Base-by-base conservation (phyloP, 2,797 vertebrate species). In the Acrossocheilus wenchowensis region DNA sequence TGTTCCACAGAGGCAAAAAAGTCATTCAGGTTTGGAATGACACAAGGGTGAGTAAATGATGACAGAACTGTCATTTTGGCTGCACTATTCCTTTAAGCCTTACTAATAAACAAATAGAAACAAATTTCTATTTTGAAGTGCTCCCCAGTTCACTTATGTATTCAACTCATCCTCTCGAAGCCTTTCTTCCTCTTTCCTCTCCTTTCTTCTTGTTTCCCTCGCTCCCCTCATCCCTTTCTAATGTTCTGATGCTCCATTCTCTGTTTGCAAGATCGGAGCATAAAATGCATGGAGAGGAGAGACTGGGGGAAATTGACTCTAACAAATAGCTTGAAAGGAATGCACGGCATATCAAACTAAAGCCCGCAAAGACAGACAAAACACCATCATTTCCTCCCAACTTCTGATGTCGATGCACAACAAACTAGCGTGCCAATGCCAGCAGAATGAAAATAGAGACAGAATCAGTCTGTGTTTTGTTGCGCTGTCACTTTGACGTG, bases 251-350 rank as follows among this genome's bases (percentile, higher is more conserved):
- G 71, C 89, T 86, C 89, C 86, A 92, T 91, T 92, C 93, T 90
- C 91, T 91, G 92, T 93, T 92, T 89, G 92, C 86, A 60, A 92
- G 87, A 92, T 94, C 93, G 94, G 93, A 94, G 93, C 92, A 93
- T 93, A 93, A 95, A 95, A 94, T 91, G 92, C 94, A 94, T 92
- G 94, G 93, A 92, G 93, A 92, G 93, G 93, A 93, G 93, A 95
- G 92, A 91, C 92, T 91, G 92, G 91, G 74, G 93, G 94, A 95
- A 95, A 95, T 94, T 93, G 94, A 95, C 93, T 95, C 93, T 91
- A 94, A 95, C 94, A 96, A 95, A 95, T 93, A 94, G 91, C 90
- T 93, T 94, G 93, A 94, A 94, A 94, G 93, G 91, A 92, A 91
- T 90, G 90, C 86, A 89, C 91, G 41, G 94, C 93, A 94, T 94